Conservation (phyloP, 2,888 invertebrate genomes). For the Graphium colonna region DNA sequence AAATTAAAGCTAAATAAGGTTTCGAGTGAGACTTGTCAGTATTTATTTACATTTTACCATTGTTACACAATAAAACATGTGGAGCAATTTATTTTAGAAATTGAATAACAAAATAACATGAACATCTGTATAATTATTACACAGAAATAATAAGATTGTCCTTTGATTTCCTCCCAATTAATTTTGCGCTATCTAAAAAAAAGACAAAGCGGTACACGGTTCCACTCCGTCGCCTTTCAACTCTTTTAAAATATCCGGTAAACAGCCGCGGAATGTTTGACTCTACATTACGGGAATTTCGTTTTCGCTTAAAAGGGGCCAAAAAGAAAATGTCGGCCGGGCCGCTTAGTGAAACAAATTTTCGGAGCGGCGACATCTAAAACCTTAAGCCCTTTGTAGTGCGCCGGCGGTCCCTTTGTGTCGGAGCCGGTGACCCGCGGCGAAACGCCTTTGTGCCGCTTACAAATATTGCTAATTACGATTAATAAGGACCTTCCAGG, state of each 20-base stretch:
- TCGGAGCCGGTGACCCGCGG: slow-evolving; percentile 52
- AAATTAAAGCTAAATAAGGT: too few relatives aligned
- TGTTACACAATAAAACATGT: too few relatives aligned
- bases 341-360: slow-evolving; percentile 75
- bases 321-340: slow-evolving; percentile 63
- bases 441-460: slow-evolving; percentile 62
- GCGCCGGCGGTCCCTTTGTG: slow-evolving; percentile 56
- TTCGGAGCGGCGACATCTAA: slow-evolving; percentile 71
- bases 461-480: slow-evolving; percentile 72
- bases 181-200: neutral
- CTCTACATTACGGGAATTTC: slow-evolving; percentile 52
- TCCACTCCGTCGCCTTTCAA: neutral
- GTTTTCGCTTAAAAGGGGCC: slow-evolving; percentile 42
- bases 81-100: too few relatives aligned
- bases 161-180: neutral
- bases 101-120: too few relatives aligned
- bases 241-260: slow-evolving; percentile 8
- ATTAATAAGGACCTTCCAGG: slow-evolving; percentile 55
- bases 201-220: neutral
- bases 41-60: too few relatives aligned
- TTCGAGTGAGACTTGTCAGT: too few relatives aligned
- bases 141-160: too few relatives aligned
- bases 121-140: too few relatives aligned
- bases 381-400: slow-evolving; percentile 73
- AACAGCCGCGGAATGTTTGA: slow-evolving; percentile 45